Evolutionary conservation across 64 coral and sea anemone genomes (phyloP).

Genomic region (Dendronephthya gigantea): DNA sequence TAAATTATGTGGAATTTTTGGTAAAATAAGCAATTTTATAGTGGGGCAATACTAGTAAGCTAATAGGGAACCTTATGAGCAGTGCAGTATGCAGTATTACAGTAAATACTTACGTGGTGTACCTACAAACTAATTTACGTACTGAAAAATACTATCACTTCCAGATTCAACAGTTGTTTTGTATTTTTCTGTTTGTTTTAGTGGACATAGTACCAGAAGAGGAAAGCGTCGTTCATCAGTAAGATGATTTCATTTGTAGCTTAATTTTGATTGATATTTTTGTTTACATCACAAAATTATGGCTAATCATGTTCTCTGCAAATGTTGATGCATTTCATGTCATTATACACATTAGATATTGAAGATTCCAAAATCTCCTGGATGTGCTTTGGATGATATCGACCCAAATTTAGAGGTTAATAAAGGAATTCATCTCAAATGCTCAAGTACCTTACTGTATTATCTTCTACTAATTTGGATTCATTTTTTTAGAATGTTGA

Average conservation of each 20-base stretch:
- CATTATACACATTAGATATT: constrained; percentile 1
- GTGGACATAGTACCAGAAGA: background rate
- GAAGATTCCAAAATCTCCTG: background rate
- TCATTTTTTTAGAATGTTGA: background rate
- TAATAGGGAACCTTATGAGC: too few species aligned
- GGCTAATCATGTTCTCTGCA: background rate
- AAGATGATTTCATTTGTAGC: background rate
- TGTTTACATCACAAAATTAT: background rate
- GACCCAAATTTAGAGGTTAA: background rate
- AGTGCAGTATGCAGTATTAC: too few species aligned
- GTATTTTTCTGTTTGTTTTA: background rate
- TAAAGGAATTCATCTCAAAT: background rate
- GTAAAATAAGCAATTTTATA: too few species aligned
- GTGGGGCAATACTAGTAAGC: too few species aligned
- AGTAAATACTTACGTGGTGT: too few species aligned
- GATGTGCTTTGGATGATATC: background rate
- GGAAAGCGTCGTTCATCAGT: background rate
- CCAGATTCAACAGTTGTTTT: background rate
- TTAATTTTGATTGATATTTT: background rate
- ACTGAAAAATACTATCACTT: too few species aligned
- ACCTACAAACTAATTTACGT: too few species aligned
- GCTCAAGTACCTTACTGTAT: background rate
- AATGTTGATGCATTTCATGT: background rate
- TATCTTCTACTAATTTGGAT: background rate
- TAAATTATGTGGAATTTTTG: too few species aligned